Evolutionary conservation across 1,140 invertebrate species (phyloP).

Genomic region (Neotoxoptera formosana): DNA sequence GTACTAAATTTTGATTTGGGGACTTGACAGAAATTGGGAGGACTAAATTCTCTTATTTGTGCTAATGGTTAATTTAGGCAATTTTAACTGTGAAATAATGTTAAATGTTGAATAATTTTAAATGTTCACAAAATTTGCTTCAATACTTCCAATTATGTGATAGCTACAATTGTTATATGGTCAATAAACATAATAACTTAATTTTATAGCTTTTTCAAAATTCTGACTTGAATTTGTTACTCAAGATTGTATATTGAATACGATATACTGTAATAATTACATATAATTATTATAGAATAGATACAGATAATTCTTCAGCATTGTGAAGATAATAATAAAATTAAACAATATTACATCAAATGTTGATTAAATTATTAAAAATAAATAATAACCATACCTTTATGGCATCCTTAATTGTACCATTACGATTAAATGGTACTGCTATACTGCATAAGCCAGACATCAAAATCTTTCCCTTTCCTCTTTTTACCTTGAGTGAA

Average conservation of each 20-base stretch:
- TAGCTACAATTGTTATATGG: no score
- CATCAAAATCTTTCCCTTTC: constrained; percentile 37
- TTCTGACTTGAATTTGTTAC: not conserved
- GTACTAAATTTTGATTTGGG: not conserved
- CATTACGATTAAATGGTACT: constrained; percentile 44
- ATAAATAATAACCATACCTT: not conserved
- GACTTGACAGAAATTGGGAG: not conserved
- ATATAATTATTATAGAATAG: no score
- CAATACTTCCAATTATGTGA: no score
- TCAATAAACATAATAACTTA: not conserved
- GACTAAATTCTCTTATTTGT: not conserved
- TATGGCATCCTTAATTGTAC: constrained; percentile 17
- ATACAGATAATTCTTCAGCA: no score
- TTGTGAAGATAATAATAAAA: not conserved
- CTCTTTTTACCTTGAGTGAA: constrained; percentile 10
- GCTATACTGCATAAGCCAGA: constrained; percentile 44
- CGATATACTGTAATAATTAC: not conserved
- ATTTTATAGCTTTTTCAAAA: not conserved
- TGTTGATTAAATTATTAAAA: not conserved
- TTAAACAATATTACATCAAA: not conserved
- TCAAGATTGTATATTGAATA: not conserved
- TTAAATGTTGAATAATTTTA: no score
- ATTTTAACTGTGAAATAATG: no score
- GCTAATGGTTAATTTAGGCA: not conserved
- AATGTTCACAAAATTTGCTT: no score